phyloP scores from a whole-genome alignment of 1,140 invertebrate genomes.

The Drosophila elegans region DNA sequence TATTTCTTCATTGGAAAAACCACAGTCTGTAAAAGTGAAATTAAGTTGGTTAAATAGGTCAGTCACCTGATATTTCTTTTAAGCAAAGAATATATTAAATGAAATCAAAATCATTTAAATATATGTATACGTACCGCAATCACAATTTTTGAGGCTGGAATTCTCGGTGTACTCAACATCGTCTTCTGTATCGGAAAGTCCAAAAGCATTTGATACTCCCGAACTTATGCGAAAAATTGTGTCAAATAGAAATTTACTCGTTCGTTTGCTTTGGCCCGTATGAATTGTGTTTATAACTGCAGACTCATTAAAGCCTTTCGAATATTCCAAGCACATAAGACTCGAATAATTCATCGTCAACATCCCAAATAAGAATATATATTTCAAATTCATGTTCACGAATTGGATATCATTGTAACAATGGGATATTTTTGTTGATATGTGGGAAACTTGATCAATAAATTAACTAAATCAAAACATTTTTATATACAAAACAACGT shows the following conservation, averaged over 20 bases:
- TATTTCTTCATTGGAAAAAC: conserved; percentile 89
- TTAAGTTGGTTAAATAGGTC: not conserved
- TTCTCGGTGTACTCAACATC: conserved; percentile 84
- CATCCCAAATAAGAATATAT: conserved; percentile 62
- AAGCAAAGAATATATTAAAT: no score
- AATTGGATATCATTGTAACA: conserved; percentile 59
- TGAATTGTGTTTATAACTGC: conserved; percentile 33
- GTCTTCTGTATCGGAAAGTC: conserved; percentile 85
- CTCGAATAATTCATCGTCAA: conserved; percentile 54
- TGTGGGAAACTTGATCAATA: conserved; percentile 11
- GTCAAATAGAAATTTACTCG: conserved; percentile 88
- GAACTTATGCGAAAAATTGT: conserved; percentile 87
- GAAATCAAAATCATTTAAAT: no score
- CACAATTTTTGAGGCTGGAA: conserved; percentile 86
- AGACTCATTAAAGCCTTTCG: conserved; percentile 44
- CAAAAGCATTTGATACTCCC: conserved; percentile 85
- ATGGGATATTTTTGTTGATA: conserved; percentile 26
- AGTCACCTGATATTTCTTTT: no score
- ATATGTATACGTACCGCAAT: conserved; percentile 87
- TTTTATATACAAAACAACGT: conserved; percentile 9
- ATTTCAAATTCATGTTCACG: conserved; percentile 68
- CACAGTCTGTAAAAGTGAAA: conserved; percentile 87
- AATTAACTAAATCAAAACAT: conserved; percentile 26
- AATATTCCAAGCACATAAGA: conserved; percentile 50
- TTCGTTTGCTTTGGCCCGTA: conserved; percentile 73